A percentile compares a stretch with the other conserved stretches of the same genome.
Evolutionary conservation across 2,113 vertebrate genomes (phyloP).

Genomic region (Probosciger aterrimus): DNA sequence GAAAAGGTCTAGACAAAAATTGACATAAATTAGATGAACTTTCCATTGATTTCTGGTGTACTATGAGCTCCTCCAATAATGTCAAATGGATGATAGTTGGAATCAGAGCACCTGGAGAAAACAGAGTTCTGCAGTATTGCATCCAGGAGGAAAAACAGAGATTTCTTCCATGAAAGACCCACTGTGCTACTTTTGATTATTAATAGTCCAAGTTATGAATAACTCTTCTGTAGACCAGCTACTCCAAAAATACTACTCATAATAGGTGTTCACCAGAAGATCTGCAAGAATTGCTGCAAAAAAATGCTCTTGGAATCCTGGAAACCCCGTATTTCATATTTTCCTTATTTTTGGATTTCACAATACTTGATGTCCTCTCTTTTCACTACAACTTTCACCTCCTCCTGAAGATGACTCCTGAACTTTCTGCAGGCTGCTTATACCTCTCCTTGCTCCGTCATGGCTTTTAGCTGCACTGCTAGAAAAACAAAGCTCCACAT

Average conservation of each 20-base stretch:
- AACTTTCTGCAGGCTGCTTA: not conserved
- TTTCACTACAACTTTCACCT: not conserved
- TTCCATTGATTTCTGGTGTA: not conserved
- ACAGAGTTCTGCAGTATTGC: not conserved
- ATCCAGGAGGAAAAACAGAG: not conserved
- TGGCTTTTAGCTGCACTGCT: not conserved
- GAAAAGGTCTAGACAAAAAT: not conserved
- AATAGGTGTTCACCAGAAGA: not conserved
- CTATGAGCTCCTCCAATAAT: not conserved
- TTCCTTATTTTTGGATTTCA: not conserved
- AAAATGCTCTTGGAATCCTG: not conserved
- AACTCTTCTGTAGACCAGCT: not conserved
- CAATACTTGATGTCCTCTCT: not conserved
- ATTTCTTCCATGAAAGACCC: not conserved
- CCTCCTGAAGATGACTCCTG: not conserved
- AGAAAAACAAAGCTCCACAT: not conserved
- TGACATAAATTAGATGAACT: not conserved
- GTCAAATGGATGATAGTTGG: not conserved
- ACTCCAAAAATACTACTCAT: not conserved
- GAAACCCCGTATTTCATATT: not conserved
- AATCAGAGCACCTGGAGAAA: not conserved
- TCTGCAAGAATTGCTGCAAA: not conserved
- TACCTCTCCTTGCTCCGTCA: not conserved
- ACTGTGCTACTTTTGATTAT: not conserved
- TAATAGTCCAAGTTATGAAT: not conserved